Evolutionary conservation across 1,140 invertebrate genomes (phyloP), one percentile per base, ranked within the genome.

Genomic region (Prorops nasuta): DNA sequence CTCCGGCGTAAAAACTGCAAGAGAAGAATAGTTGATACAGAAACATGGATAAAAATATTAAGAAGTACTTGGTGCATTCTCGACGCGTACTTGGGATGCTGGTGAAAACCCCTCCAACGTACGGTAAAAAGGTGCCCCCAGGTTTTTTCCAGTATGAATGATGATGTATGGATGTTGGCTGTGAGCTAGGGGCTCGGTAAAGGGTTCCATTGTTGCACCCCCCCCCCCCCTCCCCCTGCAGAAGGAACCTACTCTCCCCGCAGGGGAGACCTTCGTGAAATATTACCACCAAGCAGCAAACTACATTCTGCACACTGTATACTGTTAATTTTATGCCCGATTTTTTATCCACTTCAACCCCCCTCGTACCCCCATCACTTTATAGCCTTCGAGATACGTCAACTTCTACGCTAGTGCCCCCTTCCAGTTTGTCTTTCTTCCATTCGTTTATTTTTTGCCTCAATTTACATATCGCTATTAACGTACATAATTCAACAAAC

Each of bases 81-180:
- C 51, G 50, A n/a, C n/a, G n/a, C n/a, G 53, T 51, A 51, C 60
- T 47, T 48, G 52, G 58, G 61, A 63, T 58, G 44, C 58, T 43
- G n/a, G n/a, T 31, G 49, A 52, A 54, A 42, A 19, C 56, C 42
- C 60, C 54, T 60, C 44, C 46, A 44, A 15, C 18, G 34, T 38
- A 16, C 21, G 47, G 16, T 48, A 45, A 51, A 60, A 58, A 60
- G 58, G 58, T 60, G 48, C 46, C 51, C 58, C 58, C 52, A 53
- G 52, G 64, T 70, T 69, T 69, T 64, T 66, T 64, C 54, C 60
- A 55, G 37, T 71, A 75, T 71, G 73, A 74, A 74, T 74, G 72
- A 75, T 75, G 72, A 75, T 75, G 72, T 74, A 74, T 76, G 71
- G 72, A 72, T 75, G 71, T 72, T 75, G 71, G 71, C 64, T 69